Conservation (phyloP, 2,797 vertebrate genomes). For the Anguilla obscura region DNA sequence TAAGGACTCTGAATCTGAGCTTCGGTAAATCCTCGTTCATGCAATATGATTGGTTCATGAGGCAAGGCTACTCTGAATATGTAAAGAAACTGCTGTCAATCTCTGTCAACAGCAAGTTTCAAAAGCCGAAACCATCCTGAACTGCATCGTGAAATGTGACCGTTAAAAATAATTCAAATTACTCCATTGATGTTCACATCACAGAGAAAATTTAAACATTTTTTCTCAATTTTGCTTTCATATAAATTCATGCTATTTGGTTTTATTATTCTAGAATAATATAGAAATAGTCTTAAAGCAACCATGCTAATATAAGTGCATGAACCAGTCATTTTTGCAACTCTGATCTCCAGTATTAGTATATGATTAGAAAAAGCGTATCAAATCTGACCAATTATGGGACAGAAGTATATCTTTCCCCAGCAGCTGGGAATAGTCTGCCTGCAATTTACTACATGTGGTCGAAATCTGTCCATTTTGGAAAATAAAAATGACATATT, state of each 20-base stretch:
- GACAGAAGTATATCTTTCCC: conserved; percentile 42
- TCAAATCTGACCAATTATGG: conserved; percentile 39
- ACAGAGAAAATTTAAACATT: conserved; percentile 8
- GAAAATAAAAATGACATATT: conserved; percentile 42
- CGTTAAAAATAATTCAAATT: neutral
- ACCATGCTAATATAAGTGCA: neutral
- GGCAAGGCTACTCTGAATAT: neutral
- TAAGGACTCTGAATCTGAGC: neutral
- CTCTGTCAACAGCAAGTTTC: neutral
- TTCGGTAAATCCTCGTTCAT: neutral
- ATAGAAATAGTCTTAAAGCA: neutral
- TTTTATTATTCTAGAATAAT: neutral
- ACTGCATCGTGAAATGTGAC: neutral
- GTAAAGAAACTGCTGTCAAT: neutral
- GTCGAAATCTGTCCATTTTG: conserved; percentile 44
- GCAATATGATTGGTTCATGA: neutral
- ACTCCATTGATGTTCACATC: neutral
- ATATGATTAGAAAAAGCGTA: conserved; percentile 13
- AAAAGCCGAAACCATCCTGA: neutral
- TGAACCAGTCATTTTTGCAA: conserved; percentile 10
- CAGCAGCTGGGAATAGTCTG: conserved; percentile 45
- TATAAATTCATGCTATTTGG: neutral
- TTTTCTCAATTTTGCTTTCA: neutral
- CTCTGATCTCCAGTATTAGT: conserved; percentile 22
- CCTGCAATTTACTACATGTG: conserved; percentile 44